These are phyloP conservation scores for Yponomeuta plumbellus DNA, from an alignment of 2,888 invertebrate species.

Conservation along the genomic window DNA sequence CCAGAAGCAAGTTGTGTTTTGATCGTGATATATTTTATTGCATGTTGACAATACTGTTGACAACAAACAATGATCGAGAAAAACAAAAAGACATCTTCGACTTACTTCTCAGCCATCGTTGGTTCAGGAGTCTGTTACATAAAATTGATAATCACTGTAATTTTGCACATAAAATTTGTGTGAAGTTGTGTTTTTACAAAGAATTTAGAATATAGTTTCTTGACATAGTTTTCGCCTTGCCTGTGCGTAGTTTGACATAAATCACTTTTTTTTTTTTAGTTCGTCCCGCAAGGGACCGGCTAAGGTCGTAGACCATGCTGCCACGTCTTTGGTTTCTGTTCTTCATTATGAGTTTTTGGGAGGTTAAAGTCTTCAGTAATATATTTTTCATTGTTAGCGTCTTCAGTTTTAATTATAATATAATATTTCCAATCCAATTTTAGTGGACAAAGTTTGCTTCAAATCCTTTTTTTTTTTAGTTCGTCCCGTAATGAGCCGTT, in stretches of 20 bases:
- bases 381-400: too few relatives aligned
- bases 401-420: too few relatives aligned
- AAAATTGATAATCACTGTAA: conserved; percentile 33
- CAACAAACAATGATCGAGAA: conserved; percentile 32
- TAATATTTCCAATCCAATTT: too few relatives aligned
- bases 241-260: conserved; percentile 67
- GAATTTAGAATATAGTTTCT: conserved; percentile 64
- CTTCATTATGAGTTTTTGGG: too few relatives aligned
- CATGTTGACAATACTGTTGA: conserved; percentile 45
- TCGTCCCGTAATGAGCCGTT: too few relatives aligned
- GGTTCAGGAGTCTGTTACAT: conserved; percentile 19
- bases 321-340: too few relatives aligned
- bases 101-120: conserved; percentile 70
- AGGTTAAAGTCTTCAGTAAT: too few relatives aligned
- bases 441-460: too few relatives aligned
- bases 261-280: too few relatives aligned
- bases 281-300: too few relatives aligned
- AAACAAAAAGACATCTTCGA: conserved; percentile 29
- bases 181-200: conserved; percentile 59
- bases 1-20: not conserved
- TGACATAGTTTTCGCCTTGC: conserved; percentile 57
- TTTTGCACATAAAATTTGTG: conserved; percentile 48
- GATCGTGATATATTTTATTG: conserved; percentile 2
- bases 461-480: too few relatives aligned
- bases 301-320: too few relatives aligned